A percentile compares a stretch with the other conserved stretches of the same genome.
These are phyloP conservation scores for Agonopterix subpropinquella DNA, from an alignment of 2,888 invertebrate species.

Conservation along the genomic window DNA sequence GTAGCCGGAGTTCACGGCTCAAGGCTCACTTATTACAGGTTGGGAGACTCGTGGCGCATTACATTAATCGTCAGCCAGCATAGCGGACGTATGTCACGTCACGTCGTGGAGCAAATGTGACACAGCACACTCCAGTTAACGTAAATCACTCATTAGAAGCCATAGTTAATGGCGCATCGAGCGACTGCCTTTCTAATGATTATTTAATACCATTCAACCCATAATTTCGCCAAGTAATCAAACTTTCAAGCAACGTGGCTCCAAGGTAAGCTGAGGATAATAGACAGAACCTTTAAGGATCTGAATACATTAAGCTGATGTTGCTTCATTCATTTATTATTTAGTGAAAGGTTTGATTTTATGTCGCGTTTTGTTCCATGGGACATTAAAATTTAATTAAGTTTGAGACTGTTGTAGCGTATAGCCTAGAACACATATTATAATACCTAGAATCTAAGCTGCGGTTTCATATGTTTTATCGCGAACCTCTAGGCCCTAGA, in stretches of 20 bases:
- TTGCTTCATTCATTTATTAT: slow-evolving; percentile 50
- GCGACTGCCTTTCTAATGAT: slow-evolving; percentile 57
- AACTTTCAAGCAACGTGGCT: slow-evolving; percentile 50
- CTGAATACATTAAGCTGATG: slow-evolving; percentile 48
- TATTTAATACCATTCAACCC: slow-evolving; percentile 59
- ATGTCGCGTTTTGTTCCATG: slow-evolving; percentile 12
- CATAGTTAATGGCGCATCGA: slow-evolving; percentile 49
- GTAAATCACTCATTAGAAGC: slow-evolving; percentile 59
- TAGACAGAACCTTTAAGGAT: slow-evolving; percentile 49
- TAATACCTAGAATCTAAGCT: too few relatives aligned
- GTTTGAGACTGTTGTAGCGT: too few relatives aligned
- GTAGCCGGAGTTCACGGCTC: slow-evolving; percentile 41
- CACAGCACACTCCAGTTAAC: slow-evolving; percentile 53
- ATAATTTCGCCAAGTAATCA: slow-evolving; percentile 60
- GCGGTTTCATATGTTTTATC: too few relatives aligned
- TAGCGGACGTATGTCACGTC: slow-evolving; percentile 41
- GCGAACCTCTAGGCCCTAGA: too few relatives aligned
- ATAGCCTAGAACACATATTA: too few relatives aligned
- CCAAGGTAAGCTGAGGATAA: slow-evolving; percentile 46
- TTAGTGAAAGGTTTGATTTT: slow-evolving; percentile 20
- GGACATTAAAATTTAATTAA: too few relatives aligned
- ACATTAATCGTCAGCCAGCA: slow-evolving; percentile 33
- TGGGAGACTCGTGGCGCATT: slow-evolving; percentile 16
- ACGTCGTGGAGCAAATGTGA: slow-evolving; percentile 38
- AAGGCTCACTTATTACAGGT: slow-evolving; percentile 46